phyloP scores from a whole-genome alignment of 2,797 vertebrate species.

The Choloepus didactylus region DNA sequence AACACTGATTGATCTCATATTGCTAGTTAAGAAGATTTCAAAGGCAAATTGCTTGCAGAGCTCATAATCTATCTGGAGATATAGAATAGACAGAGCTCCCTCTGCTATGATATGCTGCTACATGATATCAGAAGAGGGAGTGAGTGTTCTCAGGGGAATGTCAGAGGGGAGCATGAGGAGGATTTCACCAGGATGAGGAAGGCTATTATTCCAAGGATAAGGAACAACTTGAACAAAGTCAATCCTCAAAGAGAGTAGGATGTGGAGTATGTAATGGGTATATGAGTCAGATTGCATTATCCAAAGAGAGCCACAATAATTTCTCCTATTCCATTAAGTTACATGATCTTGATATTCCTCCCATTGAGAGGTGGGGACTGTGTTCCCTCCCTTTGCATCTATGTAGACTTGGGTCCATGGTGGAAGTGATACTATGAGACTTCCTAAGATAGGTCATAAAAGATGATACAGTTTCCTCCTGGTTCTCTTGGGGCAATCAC shows the following conservation, averaged over 20 bases:
- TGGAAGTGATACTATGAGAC: neutral
- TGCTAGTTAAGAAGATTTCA: neutral
- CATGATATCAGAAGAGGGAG: neutral
- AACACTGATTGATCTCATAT: neutral
- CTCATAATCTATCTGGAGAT: neutral
- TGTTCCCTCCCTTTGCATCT: neutral
- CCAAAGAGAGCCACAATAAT: neutral
- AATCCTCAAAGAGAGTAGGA: neutral
- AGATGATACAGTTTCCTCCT: neutral
- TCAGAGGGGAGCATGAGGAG: neutral
- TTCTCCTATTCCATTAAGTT: neutral
- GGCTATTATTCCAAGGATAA: neutral
- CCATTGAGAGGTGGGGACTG: neutral
- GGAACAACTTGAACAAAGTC: conserved; percentile 23
- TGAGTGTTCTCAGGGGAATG: neutral
- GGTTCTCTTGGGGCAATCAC: neutral
- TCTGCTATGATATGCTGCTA: neutral
- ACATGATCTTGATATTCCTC: neutral
- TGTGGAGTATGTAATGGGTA: neutral
- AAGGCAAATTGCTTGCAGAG: neutral
- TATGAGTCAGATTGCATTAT: neutral
- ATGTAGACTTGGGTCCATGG: neutral
- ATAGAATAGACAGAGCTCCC: neutral
- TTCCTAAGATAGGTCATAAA: neutral
- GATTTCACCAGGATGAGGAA: neutral